Evolutionary conservation across 2,113 vertebrate species (phyloP), one percentile per base, ranked within the genome.

Genomic region (Amazona guildingii): DNA sequence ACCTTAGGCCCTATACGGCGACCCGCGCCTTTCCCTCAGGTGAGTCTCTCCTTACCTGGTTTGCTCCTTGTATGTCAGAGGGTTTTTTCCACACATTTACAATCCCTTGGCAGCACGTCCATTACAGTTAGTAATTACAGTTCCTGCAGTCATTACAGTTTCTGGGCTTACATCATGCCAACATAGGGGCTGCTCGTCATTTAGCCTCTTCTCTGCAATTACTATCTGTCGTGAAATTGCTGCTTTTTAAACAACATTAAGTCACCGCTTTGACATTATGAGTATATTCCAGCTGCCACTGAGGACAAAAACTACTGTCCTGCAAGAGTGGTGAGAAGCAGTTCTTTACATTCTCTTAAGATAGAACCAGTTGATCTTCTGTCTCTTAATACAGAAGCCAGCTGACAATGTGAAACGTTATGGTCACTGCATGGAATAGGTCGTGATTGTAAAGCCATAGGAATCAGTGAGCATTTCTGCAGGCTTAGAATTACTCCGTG

Each of bases 1-100:
- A 98, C 99, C 99, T 96, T 99, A 99, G 97, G 99, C 99, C 93
- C 99, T 99, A 69, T 99, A 99, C 83, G 99, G 99, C 98, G 99
- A 99, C 95, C 99, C 99, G 93, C 98, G 99, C 97, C 99, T 99
- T 98, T 99, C 99, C 97, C 99, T 99, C 99, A 99, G 99, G 99
- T 99, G 99, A 99, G 99, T 99, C 98, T 98, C 97, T 97, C 98
- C 99, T 98, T 96, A 86, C 98, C 97, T 97, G 96, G 90, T 97
- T 97, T 98, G 94, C 96, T 98, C 97, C 97, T 46, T 74, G 88
- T 98, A 97, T 49, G 12, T 49, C 48, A 49, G 48, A 13, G 48
- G 48, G 21, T 24, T 24, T 49, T 24, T 49, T 49, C 48, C 23
- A 49, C 23, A 24, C 48, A 49, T 24, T 49, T 49, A 6, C 48